Evolutionary conservation across 2,113 vertebrate genomes (phyloP).

Genomic region (Aegithalos caudatus): DNA sequence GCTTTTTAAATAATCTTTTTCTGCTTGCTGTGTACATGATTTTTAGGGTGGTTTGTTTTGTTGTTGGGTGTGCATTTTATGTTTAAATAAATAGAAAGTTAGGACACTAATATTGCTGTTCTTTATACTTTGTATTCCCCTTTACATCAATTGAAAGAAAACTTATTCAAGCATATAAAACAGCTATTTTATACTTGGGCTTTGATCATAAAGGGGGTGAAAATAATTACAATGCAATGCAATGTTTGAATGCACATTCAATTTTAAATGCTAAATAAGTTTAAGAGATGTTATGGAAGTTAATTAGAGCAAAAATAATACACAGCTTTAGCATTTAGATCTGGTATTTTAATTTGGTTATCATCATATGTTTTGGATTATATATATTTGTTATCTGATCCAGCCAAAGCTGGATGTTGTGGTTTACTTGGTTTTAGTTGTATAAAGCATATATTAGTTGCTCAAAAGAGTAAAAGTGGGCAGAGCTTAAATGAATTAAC

Average conservation of each 20-base stretch:
- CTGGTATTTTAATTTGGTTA: not conserved
- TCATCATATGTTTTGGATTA: not conserved
- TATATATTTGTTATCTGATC: not conserved
- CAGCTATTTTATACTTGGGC: not conserved
- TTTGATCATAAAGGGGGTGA: not conserved
- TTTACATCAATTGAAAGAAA: not conserved
- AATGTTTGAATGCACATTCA: not conserved
- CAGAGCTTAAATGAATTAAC: not conserved
- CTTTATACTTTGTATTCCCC: not conserved
- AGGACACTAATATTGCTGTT: not conserved
- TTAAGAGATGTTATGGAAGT: not conserved
- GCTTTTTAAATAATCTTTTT: not conserved
- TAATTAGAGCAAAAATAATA: conserved; percentile 20
- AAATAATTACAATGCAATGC: not conserved
- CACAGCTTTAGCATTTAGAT: not conserved
- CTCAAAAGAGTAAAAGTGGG: not conserved
- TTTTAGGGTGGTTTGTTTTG: not conserved
- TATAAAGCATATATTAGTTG: not conserved
- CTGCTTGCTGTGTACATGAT: not conserved
- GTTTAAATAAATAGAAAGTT: not conserved
- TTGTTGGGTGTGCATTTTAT: not conserved
- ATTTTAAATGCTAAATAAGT: not conserved
- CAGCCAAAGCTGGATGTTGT: not conserved
- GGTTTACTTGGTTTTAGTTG: not conserved
- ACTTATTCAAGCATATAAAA: not conserved